Evolutionary conservation across 2,888 invertebrate genomes (phyloP).

Genomic region (Lamproptera curius): DNA sequence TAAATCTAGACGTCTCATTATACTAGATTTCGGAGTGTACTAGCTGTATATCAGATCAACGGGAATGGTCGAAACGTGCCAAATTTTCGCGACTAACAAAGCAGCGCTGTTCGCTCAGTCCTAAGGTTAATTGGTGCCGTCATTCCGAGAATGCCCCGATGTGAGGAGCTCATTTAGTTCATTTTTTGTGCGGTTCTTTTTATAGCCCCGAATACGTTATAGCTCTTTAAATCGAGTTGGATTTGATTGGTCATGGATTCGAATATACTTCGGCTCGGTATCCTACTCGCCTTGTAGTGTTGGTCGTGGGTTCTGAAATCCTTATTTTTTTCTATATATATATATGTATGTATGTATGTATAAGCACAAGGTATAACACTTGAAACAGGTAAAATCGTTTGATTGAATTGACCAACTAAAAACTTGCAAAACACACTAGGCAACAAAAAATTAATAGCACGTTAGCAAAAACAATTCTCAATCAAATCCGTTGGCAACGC

Average conservation of each 20-base stretch:
- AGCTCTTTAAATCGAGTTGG: not conserved
- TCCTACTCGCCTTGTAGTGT: too few relatives aligned
- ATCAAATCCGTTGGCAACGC: slow-evolving; percentile 5
- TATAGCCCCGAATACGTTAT: slow-evolving; percentile 1
- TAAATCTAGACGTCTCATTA: not conserved
- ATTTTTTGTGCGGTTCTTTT: slow-evolving; percentile 1
- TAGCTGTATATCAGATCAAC: slow-evolving; percentile 41
- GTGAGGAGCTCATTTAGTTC: slow-evolving; percentile 12
- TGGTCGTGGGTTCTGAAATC: too few relatives aligned
- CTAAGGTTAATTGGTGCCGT: slow-evolving; percentile 51
- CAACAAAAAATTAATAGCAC: not conserved
- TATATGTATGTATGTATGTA: too few relatives aligned
- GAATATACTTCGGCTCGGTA: too few relatives aligned
- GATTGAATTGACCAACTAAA: not conserved
- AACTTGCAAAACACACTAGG: not conserved
- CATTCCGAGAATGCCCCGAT: slow-evolving; percentile 11
- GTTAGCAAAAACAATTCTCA: not conserved
- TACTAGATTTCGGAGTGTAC: not conserved
- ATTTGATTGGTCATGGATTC: too few relatives aligned
- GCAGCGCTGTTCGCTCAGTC: slow-evolving; percentile 43
- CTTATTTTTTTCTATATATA: too few relatives aligned
- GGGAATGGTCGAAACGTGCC: slow-evolving; percentile 58
- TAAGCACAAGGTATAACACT: too few relatives aligned
- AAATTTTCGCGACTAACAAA: slow-evolving; percentile 58
- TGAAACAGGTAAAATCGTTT: not conserved